Evolutionary conservation across 1,140 invertebrate genomes (phyloP).

Genomic region (Brachionus asplanchnoidis): DNA sequence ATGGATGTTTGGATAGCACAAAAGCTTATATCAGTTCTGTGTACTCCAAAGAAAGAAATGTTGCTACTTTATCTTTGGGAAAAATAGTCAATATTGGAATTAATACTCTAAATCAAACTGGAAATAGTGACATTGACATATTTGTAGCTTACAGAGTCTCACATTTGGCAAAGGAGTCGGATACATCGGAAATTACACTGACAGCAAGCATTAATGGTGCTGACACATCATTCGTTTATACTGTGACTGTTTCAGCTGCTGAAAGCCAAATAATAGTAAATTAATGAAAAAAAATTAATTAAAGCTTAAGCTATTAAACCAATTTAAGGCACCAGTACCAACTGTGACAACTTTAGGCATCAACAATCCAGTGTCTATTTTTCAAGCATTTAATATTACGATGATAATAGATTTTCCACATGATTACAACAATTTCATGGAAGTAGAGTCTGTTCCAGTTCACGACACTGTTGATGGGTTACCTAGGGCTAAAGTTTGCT

Average conservation of each 20-base stretch:
- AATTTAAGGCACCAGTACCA: not conserved
- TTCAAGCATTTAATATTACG: constrained; percentile 32
- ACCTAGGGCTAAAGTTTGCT: constrained; percentile 43
- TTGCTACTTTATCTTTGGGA: not conserved
- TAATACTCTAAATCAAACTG: not conserved
- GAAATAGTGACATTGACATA: not conserved
- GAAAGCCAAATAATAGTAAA: not conserved
- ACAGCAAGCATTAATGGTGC: not conserved
- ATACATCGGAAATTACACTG: not conserved
- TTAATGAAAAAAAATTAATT: not conserved
- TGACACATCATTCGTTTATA: not conserved
- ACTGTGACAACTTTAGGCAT: not conserved
- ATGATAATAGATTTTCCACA: not conserved
- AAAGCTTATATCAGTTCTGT: constrained; percentile 17
- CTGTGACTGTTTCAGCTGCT: not conserved
- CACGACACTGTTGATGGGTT: constrained; percentile 46
- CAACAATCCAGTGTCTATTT: not conserved
- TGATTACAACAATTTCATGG: not conserved
- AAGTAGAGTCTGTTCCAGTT: constrained; percentile 7
- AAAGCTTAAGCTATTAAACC: not conserved
- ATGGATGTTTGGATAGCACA: not conserved
- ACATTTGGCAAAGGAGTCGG: not conserved
- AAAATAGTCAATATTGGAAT: not conserved
- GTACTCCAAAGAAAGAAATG: constrained; percentile 2
- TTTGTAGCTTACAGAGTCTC: constrained; percentile 18